Base-by-base conservation (phyloP, 2,888 invertebrate species). In the Ditylenchus weischeri region DNA sequence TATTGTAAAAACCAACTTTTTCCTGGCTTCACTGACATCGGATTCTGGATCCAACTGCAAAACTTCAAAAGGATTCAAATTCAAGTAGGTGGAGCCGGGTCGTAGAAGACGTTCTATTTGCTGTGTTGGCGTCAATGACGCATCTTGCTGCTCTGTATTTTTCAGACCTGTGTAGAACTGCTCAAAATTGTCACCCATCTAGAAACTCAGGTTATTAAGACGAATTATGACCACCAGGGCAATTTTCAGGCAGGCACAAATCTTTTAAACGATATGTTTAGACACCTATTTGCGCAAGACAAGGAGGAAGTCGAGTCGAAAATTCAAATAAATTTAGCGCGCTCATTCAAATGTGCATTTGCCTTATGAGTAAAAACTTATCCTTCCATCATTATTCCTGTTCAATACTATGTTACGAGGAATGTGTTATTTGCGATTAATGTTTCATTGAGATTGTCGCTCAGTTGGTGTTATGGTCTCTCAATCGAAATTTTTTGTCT, bases 71-170 rank as follows among this genome's bases (percentile, higher is more conserved):
- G 68, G 66, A 47, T 68, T 68, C 49, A 98, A 88, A 87, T 99
- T 99, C 85, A 96, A 92, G 86, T 99, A 99, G 15, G 96, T 94
- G 0, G 95, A 92, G 36, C 98, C 98, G 69, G 96, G 93, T 78
- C 96, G 88, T 67, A 94, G 88, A 70, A 99, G 87, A 79, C 98
- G 88, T 75, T 95, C 93, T 78, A 99, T 92, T 87, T 99, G 98
- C 86, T 95, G 94, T 84, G 90, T 90, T 35, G 95, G 91, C 54
- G 96, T 99, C 82, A 98, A 86, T 61, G 93, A 92, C 7, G 96
- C 91, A 86, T 99, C 98, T 78, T 93, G 88, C 85, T 93, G 91
- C 86, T 99, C 98, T 73, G 96, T 95, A 87, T 93, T 91, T 87
- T 99, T 99, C 65, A 99, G 93, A 69, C 79, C 81, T 60, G 69